Percentiles rank a stretch among this genome's conserved stretches.
phyloP scores from a whole-genome alignment of 2,888 invertebrate species.

The Acronicta leporina region DNA sequence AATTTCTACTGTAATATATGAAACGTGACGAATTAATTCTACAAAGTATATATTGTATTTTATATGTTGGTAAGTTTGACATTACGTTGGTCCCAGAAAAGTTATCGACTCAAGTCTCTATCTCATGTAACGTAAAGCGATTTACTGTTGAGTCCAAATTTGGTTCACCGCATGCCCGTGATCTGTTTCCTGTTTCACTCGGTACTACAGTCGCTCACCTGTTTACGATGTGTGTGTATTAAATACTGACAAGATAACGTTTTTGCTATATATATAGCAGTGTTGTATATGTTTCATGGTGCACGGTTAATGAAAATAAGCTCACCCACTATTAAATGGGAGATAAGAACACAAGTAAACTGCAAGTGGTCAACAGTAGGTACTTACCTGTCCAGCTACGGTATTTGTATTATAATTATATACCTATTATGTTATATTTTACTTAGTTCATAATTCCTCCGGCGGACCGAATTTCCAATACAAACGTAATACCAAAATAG shows the following conservation, averaged over 20 bases:
- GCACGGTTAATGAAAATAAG: too few relatives aligned
- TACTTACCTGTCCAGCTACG: too few relatives aligned
- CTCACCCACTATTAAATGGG: too few relatives aligned
- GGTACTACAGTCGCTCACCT: constrained; percentile 10
- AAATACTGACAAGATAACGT: background rate
- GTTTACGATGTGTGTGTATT: constrained; percentile 3
- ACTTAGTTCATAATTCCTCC: too few relatives aligned
- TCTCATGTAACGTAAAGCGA: constrained; percentile 6
- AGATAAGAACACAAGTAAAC: too few relatives aligned
- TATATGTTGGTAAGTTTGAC: background rate
- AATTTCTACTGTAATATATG: constrained; percentile 15
- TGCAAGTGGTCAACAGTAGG: too few relatives aligned
- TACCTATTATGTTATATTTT: too few relatives aligned
- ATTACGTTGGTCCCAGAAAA: background rate
- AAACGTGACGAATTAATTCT: constrained; percentile 4
- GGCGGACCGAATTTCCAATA: too few relatives aligned
- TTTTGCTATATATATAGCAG: too few relatives aligned
- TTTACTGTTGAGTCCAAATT: constrained; percentile 34
- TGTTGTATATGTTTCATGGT: too few relatives aligned
- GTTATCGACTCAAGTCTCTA: background rate
- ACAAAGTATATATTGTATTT: constrained; percentile 12
- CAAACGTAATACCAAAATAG: too few relatives aligned
- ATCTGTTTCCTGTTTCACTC: constrained; percentile 36
- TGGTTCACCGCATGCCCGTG: constrained; percentile 42
- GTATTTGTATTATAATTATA: too few relatives aligned